Base-by-base conservation (phyloP, 2,888 invertebrate species). In the Serrognathus titanus region DNA sequence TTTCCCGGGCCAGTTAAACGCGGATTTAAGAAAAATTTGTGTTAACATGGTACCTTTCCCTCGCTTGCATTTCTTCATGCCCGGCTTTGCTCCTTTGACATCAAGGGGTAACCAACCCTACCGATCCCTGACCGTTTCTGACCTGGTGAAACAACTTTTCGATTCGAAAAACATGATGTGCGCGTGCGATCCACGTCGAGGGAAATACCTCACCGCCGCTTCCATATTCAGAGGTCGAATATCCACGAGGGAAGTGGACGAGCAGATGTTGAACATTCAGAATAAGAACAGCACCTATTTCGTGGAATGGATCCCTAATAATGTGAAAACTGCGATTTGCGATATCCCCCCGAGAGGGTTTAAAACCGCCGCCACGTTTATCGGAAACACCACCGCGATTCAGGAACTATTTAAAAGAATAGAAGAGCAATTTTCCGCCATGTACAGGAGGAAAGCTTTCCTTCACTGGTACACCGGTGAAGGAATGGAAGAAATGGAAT, bases 151-250 rank as follows among this genome's bases (percentile, higher is more conserved):
- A 64, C 89, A 89, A 80, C 85, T 89, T 82, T 93, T 94, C 78
- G 90, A 92, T 69, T 88, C 91, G 1, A 87, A 86, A 74, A 93
- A 92, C 79, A 88, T 92, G 88, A 92, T 93, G 92, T 89, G 91
- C 53, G 92, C 92, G 31, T 92, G 91, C 72, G 92, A 93, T 80
- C 92, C 92, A 4, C 80, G 91, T 48, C 88, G 87, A 73, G 92
- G 92, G 3, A 71, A 67, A 56, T 93, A 92, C 78, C 81, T 93
- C 56, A 92, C 92, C 0, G 91, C 89, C 11, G 91, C 92, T 37
- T 88, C 89, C 67, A 90, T 93, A 71, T 89, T 89, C 78, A 75
- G 89, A 73, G 92, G 92, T 48, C 75, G 83, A 66, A 89, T 85
- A 80, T 84, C 83, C 3, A 85, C 83, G 72, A 83, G 82, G 65